Evolutionary conservation across 2,888 invertebrate species (phyloP).

Genomic region (Arrhopalites spinosus): DNA sequence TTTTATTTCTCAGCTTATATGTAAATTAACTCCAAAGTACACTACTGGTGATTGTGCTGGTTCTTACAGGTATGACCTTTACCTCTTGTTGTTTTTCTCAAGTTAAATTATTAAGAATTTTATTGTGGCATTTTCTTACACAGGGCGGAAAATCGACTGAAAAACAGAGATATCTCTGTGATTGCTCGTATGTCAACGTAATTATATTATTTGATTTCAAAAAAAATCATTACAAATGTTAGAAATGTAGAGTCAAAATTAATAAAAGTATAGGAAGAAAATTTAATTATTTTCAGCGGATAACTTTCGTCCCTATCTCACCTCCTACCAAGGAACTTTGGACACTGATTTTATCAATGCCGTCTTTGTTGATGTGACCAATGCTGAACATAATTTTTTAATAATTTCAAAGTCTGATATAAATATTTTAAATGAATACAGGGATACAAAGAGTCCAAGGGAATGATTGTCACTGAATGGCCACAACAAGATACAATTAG

Average conservation of each 20-base stretch:
- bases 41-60: slow-evolving; percentile 99
- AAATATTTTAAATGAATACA: slow-evolving; percentile 59
- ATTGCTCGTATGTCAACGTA: slow-evolving; percentile 77
- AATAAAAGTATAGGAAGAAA: not conserved
- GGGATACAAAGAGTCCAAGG: slow-evolving; percentile 89
- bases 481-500: slow-evolving; percentile 89
- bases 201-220: not conserved
- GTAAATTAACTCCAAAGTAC: slow-evolving; percentile 91
- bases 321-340: slow-evolving; percentile 86
- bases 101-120: no score
- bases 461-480: slow-evolving; percentile 99
- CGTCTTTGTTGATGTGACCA: slow-evolving; percentile 80
- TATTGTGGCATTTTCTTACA: no score
- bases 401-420: not conserved
- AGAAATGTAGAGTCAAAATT: no score
- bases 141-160: slow-evolving; percentile 89
- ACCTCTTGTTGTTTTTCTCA: no score
- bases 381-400: not conserved
- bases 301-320: slow-evolving; percentile 79
- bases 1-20: slow-evolving; percentile 70
- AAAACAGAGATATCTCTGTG: slow-evolving; percentile 93
- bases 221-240: no score
- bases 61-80: slow-evolving; percentile 80
- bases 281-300: slow-evolving; percentile 68
- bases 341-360: slow-evolving; percentile 99